Conservation (phyloP, 2,113 vertebrate genomes). For the Antechinus stuartii region DNA sequence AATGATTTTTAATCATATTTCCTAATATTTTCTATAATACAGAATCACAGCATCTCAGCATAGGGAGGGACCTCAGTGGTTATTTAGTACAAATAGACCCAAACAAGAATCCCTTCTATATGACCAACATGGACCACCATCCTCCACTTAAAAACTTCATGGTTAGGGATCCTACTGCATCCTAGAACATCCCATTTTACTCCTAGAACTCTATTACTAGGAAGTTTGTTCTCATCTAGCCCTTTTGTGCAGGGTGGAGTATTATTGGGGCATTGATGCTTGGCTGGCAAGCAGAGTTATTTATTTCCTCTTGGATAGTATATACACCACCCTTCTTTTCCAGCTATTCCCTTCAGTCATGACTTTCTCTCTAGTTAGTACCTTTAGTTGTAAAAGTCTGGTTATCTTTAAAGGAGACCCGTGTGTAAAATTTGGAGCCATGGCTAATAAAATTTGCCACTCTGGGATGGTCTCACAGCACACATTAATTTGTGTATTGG, state of each 20-base stretch:
- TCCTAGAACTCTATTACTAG: neutral
- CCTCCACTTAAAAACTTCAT: neutral
- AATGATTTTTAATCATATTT: neutral
- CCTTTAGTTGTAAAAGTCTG: too few species aligned
- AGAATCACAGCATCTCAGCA: neutral
- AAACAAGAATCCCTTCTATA: neutral
- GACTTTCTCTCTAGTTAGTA: neutral
- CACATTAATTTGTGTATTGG: too few species aligned
- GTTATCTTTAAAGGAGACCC: too few species aligned
- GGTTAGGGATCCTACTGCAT: neutral
- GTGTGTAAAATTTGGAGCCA: too few species aligned
- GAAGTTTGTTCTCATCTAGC: neutral
- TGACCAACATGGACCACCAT: neutral
- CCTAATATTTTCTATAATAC: neutral
- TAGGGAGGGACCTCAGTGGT: neutral
- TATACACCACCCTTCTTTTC: neutral
- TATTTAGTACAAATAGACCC: neutral
- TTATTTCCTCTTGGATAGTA: neutral
- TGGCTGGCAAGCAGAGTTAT: neutral
- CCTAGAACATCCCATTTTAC: neutral
- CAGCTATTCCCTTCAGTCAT: neutral
- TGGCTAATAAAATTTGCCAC: too few species aligned
- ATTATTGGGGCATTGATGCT: neutral
- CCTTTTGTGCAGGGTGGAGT: neutral
- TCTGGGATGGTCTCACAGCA: too few species aligned